A percentile compares a stretch with the other conserved stretches of the same genome.
Evolutionary conservation across 1,140 invertebrate genomes (phyloP).

Genomic region (Panagrolaimus sp.): DNA sequence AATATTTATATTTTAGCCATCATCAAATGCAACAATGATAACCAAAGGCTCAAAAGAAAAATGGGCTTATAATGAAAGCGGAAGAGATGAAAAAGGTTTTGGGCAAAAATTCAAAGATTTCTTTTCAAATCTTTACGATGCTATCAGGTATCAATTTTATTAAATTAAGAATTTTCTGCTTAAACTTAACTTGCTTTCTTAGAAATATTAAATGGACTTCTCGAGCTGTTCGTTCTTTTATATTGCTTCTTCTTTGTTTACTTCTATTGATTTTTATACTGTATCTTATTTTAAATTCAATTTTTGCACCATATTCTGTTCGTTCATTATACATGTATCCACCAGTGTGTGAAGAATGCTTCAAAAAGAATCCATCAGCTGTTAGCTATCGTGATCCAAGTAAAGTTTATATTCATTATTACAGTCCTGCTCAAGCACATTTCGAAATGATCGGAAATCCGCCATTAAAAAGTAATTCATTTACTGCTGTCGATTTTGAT

Average conservation of each 20-base stretch:
- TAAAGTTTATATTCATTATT: slow-evolving; percentile 40
- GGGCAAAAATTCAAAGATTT: background rate
- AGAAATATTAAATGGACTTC: slow-evolving; percentile 50
- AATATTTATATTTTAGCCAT: slow-evolving; percentile 24
- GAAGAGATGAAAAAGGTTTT: background rate
- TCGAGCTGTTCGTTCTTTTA: slow-evolving; percentile 35
- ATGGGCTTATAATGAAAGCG: slow-evolving; percentile 14
- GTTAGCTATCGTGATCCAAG: slow-evolving; percentile 37
- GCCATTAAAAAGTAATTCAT: slow-evolving; percentile 57
- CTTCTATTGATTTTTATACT: slow-evolving; percentile 43
- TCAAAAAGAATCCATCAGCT: slow-evolving; percentile 42
- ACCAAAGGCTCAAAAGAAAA: slow-evolving; percentile 22
- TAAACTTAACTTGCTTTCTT: too few relatives aligned
- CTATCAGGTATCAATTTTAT: too few relatives aligned
- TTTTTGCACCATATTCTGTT: slow-evolving; percentile 29
- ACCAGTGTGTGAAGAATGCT: slow-evolving; percentile 56
- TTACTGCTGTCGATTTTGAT: slow-evolving; percentile 54
- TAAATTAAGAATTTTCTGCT: too few relatives aligned
- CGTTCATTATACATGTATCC: slow-evolving; percentile 45
- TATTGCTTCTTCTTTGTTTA: slow-evolving; percentile 30
- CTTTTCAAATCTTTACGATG: too few relatives aligned
- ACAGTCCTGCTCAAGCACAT: slow-evolving; percentile 45
- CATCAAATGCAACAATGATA: slow-evolving; percentile 33
- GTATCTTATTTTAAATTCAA: slow-evolving; percentile 39
- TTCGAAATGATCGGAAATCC: slow-evolving; percentile 52